A percentile compares a stretch with the other conserved stretches of the same genome.
Evolutionary conservation across 2,797 vertebrate genomes (phyloP).

Genomic region (Anolis apletophallus): DNA sequence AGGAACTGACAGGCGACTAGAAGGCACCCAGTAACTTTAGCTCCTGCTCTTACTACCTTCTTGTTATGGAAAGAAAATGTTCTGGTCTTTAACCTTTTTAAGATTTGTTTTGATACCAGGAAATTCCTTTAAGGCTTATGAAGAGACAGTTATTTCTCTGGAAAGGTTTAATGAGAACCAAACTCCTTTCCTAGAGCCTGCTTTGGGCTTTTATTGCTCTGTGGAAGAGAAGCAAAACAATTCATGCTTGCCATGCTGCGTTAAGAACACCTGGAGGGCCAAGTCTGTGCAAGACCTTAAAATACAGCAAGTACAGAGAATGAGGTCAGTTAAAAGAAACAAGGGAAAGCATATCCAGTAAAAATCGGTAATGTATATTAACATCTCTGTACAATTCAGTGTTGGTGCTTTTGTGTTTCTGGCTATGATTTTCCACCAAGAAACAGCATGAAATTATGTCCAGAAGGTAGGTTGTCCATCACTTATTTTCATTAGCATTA

Average conservation of each 20-base stretch:
- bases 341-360: slow-evolving; percentile 51
- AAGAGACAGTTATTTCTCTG: slow-evolving; percentile 63
- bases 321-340: slow-evolving; percentile 43
- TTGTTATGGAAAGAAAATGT: background rate
- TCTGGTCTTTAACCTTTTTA: background rate
- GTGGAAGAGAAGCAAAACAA: slow-evolving; percentile 66
- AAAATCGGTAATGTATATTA: slow-evolving; percentile 44
- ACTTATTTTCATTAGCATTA: slow-evolving; percentile 55
- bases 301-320: slow-evolving; percentile 60
- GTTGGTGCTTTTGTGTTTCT: slow-evolving; percentile 43
- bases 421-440: slow-evolving; percentile 58
- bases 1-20: too few relatives aligned
- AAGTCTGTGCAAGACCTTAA: slow-evolving; percentile 64
- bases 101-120: slow-evolving; percentile 45
- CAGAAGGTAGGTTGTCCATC: slow-evolving; percentile 52
- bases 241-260: slow-evolving; percentile 65
- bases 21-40: too few relatives aligned
- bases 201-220: slow-evolving; percentile 52
- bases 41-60: background rate
- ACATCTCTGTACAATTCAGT: background rate
- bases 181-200: slow-evolving; percentile 55
- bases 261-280: slow-evolving; percentile 61
- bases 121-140: slow-evolving; percentile 64
- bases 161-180: slow-evolving; percentile 66
- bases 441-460: slow-evolving; percentile 67